These are phyloP conservation scores for Exocentrus adspersus DNA, from an alignment of 2,888 invertebrate genomes.

Conservation along the genomic window DNA sequence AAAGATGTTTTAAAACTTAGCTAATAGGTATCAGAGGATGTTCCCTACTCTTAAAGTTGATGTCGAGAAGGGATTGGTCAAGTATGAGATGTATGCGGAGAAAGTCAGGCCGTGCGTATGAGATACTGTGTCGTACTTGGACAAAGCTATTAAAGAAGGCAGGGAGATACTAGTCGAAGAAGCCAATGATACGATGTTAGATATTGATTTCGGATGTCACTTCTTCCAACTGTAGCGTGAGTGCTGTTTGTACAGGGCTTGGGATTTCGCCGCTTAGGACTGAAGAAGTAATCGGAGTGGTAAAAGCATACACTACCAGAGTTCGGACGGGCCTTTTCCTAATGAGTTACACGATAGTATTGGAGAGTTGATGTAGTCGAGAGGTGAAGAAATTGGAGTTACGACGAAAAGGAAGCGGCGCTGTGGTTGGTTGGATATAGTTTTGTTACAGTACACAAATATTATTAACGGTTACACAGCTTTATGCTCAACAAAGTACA, in stretches of 20 bases:
- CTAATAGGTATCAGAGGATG: constrained; percentile 83
- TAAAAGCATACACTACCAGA: constrained; percentile 98
- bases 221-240: constrained; percentile 99
- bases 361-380: constrained; percentile 79
- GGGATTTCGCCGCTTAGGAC: constrained; percentile 92
- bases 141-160: constrained; percentile 78
- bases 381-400: constrained; percentile 90
- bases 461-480: constrained; percentile 96
- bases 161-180: constrained; percentile 94
- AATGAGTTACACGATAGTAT: constrained; percentile 86
- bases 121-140: constrained; percentile 90
- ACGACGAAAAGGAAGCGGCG: constrained; percentile 94
- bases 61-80: constrained; percentile 79
- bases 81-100: constrained; percentile 76
- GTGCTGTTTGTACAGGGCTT: constrained; percentile 96
- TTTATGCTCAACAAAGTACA: constrained; percentile 94
- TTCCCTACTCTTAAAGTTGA: constrained; percentile 86
- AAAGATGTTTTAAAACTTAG: constrained; percentile 87
- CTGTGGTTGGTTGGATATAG: constrained; percentile 97
- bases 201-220: constrained; percentile 99
- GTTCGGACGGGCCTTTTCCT: constrained; percentile 99
- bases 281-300: constrained; percentile 93
- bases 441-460: constrained; percentile 88
- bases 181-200: constrained; percentile 98
- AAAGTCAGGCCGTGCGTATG: constrained; percentile 85